These are phyloP conservation scores for Myrmecophaga tridactyla DNA, from an alignment of 2,113 vertebrate genomes.

Conservation along the genomic window DNA sequence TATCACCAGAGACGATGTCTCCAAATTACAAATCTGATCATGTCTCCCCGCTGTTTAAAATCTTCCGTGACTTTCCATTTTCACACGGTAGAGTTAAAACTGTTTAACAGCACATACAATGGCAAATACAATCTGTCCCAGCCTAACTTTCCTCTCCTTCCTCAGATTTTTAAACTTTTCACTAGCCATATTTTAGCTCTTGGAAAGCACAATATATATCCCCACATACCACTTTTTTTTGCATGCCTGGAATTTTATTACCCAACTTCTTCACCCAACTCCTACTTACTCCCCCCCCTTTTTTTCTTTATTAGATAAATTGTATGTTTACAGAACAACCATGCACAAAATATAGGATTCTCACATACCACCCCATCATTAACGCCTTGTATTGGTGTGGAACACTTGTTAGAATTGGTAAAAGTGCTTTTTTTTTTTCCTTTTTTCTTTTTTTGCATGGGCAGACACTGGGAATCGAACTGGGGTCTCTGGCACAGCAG, in stretches of 20 bases:
- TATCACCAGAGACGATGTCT: neutral
- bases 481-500: too few relatives aligned
- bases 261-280: neutral
- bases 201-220: neutral
- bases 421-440: too few relatives aligned
- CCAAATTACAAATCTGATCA: neutral
- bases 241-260: neutral
- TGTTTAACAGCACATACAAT: neutral
- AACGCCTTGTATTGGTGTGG: too few relatives aligned
- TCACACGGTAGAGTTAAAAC: neutral
- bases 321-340: too few relatives aligned
- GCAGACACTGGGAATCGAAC: too few relatives aligned
- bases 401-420: too few relatives aligned
- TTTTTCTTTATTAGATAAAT: too few relatives aligned
- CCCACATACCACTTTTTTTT: accelerated
- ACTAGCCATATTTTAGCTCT: neutral
- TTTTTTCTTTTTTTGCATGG: too few relatives aligned
- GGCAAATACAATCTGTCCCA: neutral
- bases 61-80: neutral
- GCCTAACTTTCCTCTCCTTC: neutral
- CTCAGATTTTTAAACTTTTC: neutral
- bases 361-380: too few relatives aligned
- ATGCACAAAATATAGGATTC: too few relatives aligned
- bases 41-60: neutral
- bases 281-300: too few relatives aligned